A percentile compares a stretch with the other conserved stretches of the same genome.
These are phyloP conservation scores for Pachycephus smyrnensis DNA, from an alignment of 2,888 invertebrate species.

Conservation along the genomic window DNA sequence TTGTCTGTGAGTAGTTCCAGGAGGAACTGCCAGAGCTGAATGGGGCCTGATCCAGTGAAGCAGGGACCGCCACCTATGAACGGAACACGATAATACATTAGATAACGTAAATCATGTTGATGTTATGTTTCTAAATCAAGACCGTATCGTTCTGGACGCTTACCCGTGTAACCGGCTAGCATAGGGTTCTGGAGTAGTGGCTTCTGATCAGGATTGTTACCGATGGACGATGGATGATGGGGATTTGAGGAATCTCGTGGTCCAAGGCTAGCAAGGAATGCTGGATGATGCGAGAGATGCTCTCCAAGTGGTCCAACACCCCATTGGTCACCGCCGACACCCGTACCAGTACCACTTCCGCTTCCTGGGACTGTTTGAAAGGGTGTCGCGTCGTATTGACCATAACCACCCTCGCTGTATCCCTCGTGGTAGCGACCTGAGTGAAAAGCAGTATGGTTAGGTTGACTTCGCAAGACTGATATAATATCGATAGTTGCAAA, in stretches of 20 bases:
- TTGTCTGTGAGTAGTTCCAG: conserved; percentile 95
- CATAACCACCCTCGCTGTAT: conserved; percentile 70
- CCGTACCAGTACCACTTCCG: conserved; percentile 65
- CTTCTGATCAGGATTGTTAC: conserved; percentile 68
- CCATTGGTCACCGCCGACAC: conserved; percentile 68
- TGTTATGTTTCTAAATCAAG: neutral
- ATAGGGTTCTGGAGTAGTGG: conserved; percentile 72
- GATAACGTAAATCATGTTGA: neutral
- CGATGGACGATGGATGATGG: conserved; percentile 58
- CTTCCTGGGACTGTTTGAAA: conserved; percentile 82
- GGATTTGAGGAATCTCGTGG: conserved; percentile 61
- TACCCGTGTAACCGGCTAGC: conserved; percentile 70
- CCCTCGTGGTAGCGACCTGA: conserved; percentile 66
- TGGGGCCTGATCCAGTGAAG: conserved; percentile 91
- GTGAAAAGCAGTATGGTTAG: neutral
- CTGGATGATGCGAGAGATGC: conserved; percentile 70
- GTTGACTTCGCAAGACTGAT: neutral
- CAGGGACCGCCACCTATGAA: conserved; percentile 70
- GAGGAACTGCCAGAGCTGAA: conserved; percentile 98
- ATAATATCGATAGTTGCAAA: neutral
- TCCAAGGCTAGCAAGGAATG: conserved; percentile 67
- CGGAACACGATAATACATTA: neutral
- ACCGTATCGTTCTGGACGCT: conserved; percentile 24
- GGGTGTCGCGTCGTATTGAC: conserved; percentile 75
- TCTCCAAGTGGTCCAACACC: conserved; percentile 65